Conservation (phyloP, 2,888 invertebrate species). For the Hedychridium roseum region DNA sequence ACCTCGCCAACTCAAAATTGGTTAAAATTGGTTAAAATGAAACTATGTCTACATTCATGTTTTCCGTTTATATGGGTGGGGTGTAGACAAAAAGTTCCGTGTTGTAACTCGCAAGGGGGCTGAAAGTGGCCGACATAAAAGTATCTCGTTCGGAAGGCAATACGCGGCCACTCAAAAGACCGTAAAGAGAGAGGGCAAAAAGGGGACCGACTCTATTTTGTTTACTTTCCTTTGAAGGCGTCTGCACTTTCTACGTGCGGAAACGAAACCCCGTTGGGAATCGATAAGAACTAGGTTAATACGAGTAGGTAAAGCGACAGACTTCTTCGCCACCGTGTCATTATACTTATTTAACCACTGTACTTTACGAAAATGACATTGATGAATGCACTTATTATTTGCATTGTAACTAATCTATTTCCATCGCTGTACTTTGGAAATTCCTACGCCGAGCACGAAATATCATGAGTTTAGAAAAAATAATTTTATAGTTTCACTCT, state of each 20-base stretch:
- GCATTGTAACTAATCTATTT: background rate
- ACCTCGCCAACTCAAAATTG: too few relatives aligned
- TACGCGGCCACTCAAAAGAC: background rate
- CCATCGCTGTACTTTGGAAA: background rate
- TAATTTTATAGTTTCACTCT: background rate
- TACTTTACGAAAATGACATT: background rate
- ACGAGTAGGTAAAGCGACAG: conserved; percentile 43
- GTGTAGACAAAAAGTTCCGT: too few relatives aligned
- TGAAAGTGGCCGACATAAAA: too few relatives aligned
- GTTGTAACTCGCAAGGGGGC: too few relatives aligned
- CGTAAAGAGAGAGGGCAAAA: background rate
- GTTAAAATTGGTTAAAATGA: too few relatives aligned
- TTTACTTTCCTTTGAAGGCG: background rate
- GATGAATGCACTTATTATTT: background rate
- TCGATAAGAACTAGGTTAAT: conserved; percentile 53
- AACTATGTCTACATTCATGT: too few relatives aligned
- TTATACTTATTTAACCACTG: conserved; percentile 12
- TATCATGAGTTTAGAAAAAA: background rate
- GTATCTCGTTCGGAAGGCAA: background rate
- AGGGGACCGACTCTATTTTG: background rate
- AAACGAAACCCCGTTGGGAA: conserved; percentile 36
- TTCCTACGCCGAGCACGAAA: background rate
- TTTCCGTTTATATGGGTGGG: too few relatives aligned
- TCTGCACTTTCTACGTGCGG: background rate
- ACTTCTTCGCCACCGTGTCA: conserved; percentile 32